These are phyloP conservation scores for Drosophila acutilabella DNA, from an alignment of 2,888 invertebrate genomes.

Conservation along the genomic window DNA sequence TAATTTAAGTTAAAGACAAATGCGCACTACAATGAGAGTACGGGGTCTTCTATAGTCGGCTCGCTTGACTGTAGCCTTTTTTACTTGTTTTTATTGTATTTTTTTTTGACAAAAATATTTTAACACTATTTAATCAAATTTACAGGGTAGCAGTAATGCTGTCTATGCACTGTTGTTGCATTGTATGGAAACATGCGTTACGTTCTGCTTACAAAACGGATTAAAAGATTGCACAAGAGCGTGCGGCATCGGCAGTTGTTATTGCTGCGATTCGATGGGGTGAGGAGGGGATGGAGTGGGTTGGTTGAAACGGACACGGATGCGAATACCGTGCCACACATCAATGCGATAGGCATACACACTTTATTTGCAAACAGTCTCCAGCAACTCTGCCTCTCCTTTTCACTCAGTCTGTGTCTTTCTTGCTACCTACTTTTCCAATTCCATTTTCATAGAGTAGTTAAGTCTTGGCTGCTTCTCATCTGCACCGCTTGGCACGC, in stretches of 20 bases:
- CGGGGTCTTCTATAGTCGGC: too few species aligned
- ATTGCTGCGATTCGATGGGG: slow-evolving; percentile 25
- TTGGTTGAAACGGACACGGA: slow-evolving; percentile 51
- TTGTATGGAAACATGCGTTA: slow-evolving; percentile 75
- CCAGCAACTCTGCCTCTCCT: slow-evolving; percentile 10
- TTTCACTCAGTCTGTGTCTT: slow-evolving; percentile 16
- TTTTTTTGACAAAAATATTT: background rate
- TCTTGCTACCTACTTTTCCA: slow-evolving; percentile 5
- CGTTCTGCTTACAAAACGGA: slow-evolving; percentile 83
- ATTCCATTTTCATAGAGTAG: slow-evolving; percentile 27
- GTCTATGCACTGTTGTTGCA: slow-evolving; percentile 21
- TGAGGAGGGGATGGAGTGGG: background rate
- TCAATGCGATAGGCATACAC: slow-evolving; percentile 51
- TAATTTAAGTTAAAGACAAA: too few species aligned
- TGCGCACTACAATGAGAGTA: too few species aligned
- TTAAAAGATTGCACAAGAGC: slow-evolving; percentile 83
- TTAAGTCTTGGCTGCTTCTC: slow-evolving; percentile 30
- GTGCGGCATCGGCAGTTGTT: slow-evolving; percentile 60
- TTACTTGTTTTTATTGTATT: too few species aligned
- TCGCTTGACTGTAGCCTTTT: too few species aligned
- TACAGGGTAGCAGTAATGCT: slow-evolving; percentile 6
- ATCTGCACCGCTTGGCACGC: slow-evolving; percentile 59
- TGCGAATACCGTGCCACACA: slow-evolving; percentile 46
- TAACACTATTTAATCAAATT: background rate
- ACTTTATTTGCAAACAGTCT: slow-evolving; percentile 69